Conservation (phyloP, 2,888 invertebrate species). For the Leptinotarsa peninsularis region DNA sequence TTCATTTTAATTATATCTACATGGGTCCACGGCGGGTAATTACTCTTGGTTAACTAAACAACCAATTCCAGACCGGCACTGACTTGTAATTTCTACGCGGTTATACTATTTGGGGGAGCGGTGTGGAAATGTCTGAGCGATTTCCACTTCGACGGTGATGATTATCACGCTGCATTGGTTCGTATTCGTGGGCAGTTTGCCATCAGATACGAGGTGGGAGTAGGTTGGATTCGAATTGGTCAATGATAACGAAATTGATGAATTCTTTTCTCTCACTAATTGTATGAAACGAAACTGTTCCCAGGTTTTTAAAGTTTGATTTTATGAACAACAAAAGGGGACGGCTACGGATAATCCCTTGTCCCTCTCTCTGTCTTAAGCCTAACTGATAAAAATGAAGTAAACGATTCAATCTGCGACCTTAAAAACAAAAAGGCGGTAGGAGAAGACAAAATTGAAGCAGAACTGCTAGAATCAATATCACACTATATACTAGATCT, state of each 20-base stretch:
- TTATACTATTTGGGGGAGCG: constrained; percentile 10
- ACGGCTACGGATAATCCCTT: no score
- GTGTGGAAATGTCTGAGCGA: constrained; percentile 6
- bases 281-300: no score
- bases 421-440: no score
- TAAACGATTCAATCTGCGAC: no score
- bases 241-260: background rate
- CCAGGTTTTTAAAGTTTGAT: no score
- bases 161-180: background rate
- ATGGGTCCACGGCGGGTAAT: constrained; percentile 21
- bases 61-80: constrained; percentile 17
- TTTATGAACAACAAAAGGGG: no score
- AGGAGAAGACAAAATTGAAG: no score
- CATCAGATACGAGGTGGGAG: background rate
- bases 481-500: no score
- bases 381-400: no score
- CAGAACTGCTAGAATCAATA: no score
- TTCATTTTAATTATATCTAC: constrained; percentile 20
- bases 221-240: background rate
- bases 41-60: constrained; percentile 27
- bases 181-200: background rate
- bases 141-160: constrained; percentile 1
- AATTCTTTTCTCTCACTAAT: no score
- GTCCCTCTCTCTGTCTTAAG: no score
- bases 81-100: constrained; percentile 20